Base-by-base conservation (phyloP, 30 jellyfish, hydroid and myxozoan species). In the Aurelia aurita complex sp. Pacific region DNA sequence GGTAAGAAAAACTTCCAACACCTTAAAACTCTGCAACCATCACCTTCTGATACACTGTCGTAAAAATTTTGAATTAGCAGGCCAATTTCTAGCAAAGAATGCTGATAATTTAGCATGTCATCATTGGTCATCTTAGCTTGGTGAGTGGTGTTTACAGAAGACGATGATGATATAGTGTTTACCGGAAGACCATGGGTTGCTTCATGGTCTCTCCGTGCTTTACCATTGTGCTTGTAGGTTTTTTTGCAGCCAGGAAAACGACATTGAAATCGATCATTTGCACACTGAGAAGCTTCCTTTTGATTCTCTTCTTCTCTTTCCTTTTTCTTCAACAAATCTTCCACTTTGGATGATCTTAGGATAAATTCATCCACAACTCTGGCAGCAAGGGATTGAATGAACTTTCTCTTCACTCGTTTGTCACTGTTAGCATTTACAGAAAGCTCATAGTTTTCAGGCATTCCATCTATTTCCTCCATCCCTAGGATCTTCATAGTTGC, bases 121-220 rank as follows among this genome's bases (percentile, higher is more conserved):
- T 23, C 29, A 23, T 23, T 23, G 29, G 29, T 23, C 29, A 23
- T 23, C 29, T 23, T 23, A 23, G 29, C 29, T 23, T 23, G 29
- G 29, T 23, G 29, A 23, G 29, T 23, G 29, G 29, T 23, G 29
- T 23, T 23, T 23, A 23, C 29, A 23, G 29, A 23, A 23, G 29
- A 23, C 29, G 29, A 23, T 23, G 29, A 23, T 0, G 29, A 0
- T 23, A 23, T 23, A 23, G 29, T 23, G 29, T 23, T 23, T 23
- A 23, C 29, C 29, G 29, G 29, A 23, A 23, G 29, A 23, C 79
- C 60, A 69, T 69, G 79, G 38, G 79, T 69, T 18, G 79, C 79
- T 69, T 69, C 79, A 38, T 69, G 79, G 57, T 69, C 79, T 42
- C 59, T 69, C 50, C 84, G 18, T 73, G 84, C 71, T 52, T 50